A percentile compares a stretch with the other conserved stretches of the same genome.
These are phyloP conservation scores for Hypotaenidia philippensis DNA, from an alignment of 2,797 vertebrate genomes.

Conservation along the genomic window DNA sequence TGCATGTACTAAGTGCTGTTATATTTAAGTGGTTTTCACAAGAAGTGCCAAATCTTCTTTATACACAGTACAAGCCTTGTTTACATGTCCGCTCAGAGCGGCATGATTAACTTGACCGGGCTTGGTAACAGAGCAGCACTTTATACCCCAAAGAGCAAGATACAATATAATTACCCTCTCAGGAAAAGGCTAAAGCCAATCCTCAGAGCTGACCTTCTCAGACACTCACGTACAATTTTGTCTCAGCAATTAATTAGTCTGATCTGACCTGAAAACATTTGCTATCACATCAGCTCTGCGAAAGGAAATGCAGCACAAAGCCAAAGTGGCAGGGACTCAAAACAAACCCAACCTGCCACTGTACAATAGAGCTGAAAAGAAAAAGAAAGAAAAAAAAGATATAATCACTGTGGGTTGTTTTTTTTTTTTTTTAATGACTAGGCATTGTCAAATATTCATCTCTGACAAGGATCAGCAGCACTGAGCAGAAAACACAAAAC, in stretches of 20 bases:
- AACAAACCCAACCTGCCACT: not conserved
- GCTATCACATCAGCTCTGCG: not conserved
- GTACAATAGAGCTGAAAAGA: not conserved
- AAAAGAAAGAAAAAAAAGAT: not conserved
- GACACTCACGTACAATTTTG: not conserved
- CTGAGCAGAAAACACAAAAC: not conserved
- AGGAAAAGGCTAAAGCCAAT: not conserved
- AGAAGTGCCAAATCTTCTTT: not conserved
- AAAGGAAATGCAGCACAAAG: not conserved
- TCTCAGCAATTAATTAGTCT: not conserved
- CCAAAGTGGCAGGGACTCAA: not conserved
- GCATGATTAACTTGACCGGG: not conserved
- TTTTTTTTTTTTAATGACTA: not conserved
- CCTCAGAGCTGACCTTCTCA: not conserved
- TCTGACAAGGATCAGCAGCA: not conserved
- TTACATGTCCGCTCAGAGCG: not conserved
- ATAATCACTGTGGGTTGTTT: not conserved
- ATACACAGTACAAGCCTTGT: not conserved
- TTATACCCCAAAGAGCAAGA: not conserved
- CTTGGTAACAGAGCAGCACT: not conserved
- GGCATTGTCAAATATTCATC: not conserved
- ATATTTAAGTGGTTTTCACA: not conserved
- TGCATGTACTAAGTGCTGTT: not conserved
- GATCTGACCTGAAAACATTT: constrained; percentile 5
- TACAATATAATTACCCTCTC: not conserved